A percentile compares a stretch with the other conserved stretches of the same genome.
These are phyloP conservation scores for Cephalopterus ornatus DNA, from an alignment of 2,113 vertebrate genomes.

Conservation along the genomic window DNA sequence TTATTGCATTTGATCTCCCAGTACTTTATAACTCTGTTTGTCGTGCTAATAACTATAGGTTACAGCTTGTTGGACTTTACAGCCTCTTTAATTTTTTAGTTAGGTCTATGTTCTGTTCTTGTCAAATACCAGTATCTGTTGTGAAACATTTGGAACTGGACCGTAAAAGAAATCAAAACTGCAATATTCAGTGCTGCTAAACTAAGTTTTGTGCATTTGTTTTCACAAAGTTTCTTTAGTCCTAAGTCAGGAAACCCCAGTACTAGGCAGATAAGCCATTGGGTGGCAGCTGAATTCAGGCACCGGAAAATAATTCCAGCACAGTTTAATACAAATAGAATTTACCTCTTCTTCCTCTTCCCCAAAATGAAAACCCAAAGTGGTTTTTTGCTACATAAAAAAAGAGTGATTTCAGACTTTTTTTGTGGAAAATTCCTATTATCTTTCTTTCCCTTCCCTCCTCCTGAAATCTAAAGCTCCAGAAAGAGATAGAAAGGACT, in stretches of 20 bases:
- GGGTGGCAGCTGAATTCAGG: background rate
- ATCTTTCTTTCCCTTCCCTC: background rate
- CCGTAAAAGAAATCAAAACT: background rate
- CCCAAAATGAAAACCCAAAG: background rate
- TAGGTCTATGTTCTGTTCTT: background rate
- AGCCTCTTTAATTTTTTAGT: background rate
- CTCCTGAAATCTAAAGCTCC: background rate
- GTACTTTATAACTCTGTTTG: background rate
- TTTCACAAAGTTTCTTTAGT: background rate
- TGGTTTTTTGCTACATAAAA: background rate
- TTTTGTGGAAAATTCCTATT: background rate
- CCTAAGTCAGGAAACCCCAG: background rate
- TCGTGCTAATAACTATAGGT: accelerated
- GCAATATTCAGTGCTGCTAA: background rate
- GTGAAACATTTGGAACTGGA: background rate
- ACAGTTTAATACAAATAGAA: background rate
- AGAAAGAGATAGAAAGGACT: background rate
- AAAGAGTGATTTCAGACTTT: background rate
- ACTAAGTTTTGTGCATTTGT: background rate
- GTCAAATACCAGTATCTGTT: background rate
- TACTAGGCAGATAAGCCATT: background rate
- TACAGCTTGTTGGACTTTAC: background rate
- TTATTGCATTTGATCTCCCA: background rate
- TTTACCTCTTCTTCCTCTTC: background rate
- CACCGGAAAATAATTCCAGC: background rate